Percentiles rank a stretch among this genome's conserved stretches.
Conservation (phyloP, 2,113 vertebrate species). For the Spea bombifrons region DNA sequence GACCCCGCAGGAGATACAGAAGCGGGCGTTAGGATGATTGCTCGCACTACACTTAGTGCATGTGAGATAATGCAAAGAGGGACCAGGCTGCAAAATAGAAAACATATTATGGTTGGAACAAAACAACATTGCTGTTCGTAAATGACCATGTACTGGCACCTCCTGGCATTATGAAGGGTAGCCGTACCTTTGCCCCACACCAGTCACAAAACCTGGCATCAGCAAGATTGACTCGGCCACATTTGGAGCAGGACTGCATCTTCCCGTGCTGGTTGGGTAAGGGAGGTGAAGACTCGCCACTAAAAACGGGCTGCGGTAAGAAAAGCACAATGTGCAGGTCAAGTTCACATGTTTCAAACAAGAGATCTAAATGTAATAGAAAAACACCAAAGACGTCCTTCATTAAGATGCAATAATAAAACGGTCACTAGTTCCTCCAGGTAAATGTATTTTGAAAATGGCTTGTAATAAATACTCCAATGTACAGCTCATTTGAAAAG, state of each 20-base stretch:
- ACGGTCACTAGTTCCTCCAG: too few species aligned
- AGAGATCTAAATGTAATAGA: too few species aligned
- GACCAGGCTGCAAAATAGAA: constrained; percentile 62
- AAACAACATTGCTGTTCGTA: background rate
- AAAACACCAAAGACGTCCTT: too few species aligned
- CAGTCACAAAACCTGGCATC: constrained; percentile 79
- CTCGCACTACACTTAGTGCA: constrained; percentile 77
- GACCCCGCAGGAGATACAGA: constrained; percentile 77
- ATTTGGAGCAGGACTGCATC: constrained; percentile 70
- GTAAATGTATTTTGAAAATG: too few species aligned
- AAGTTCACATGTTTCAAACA: too few species aligned
- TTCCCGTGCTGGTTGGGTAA: constrained; percentile 50
- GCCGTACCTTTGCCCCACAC: constrained; percentile 75
- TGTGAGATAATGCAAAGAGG: constrained; percentile 57
- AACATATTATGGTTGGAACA: background rate
- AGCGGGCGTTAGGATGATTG: constrained; percentile 67
- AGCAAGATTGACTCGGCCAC: constrained; percentile 60
- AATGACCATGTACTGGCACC: background rate
- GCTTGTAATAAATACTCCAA: too few species aligned
- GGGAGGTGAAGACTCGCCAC: constrained; percentile 50
- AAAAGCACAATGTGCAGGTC: background rate
- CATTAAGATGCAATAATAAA: too few species aligned
- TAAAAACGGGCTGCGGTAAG: constrained; percentile 51
- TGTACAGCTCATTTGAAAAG: too few species aligned
- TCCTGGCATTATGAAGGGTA: background rate